Conservation (phyloP, 2,797 vertebrate genomes). For the Serranus cabrilla region DNA sequence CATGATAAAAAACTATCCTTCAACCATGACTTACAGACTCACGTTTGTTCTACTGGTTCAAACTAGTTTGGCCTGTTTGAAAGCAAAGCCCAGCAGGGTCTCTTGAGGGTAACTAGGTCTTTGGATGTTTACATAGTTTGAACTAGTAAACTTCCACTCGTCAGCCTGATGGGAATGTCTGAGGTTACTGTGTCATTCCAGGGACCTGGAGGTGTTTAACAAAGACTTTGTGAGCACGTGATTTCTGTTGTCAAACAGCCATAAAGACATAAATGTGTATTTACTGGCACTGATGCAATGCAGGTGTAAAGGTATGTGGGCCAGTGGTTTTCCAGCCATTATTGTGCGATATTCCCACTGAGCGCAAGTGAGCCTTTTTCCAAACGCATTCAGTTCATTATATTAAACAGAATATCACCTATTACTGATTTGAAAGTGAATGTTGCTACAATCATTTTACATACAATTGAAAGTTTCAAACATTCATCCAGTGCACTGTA, state of each 20-base stretch:
- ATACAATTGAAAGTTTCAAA: too few species aligned
- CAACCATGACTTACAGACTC: too few species aligned
- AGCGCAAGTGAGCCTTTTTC: too few species aligned
- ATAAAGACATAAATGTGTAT: constrained; percentile 54
- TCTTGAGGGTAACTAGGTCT: not conserved
- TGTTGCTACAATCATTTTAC: too few species aligned
- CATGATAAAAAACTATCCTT: too few species aligned
- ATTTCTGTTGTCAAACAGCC: constrained; percentile 10
- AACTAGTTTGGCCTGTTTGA: not conserved
- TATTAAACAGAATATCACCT: not conserved
- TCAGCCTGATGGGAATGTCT: not conserved
- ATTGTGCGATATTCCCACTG: not conserved
- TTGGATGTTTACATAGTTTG: not conserved
- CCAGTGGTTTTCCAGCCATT: not conserved
- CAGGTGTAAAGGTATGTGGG: not conserved
- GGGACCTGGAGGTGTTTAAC: not conserved
- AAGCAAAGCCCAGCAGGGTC: not conserved
- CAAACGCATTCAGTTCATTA: not conserved
- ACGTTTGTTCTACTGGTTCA: not conserved
- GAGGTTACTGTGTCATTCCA: not conserved
- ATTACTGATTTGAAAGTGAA: not conserved
- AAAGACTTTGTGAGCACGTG: not conserved
- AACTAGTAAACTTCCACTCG: constrained; percentile 11
- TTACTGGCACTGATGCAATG: constrained; percentile 8
- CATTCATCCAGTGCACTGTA: too few species aligned